Base-by-base conservation (phyloP, 2,888 invertebrate genomes). In the Heliothis peltigera region DNA sequence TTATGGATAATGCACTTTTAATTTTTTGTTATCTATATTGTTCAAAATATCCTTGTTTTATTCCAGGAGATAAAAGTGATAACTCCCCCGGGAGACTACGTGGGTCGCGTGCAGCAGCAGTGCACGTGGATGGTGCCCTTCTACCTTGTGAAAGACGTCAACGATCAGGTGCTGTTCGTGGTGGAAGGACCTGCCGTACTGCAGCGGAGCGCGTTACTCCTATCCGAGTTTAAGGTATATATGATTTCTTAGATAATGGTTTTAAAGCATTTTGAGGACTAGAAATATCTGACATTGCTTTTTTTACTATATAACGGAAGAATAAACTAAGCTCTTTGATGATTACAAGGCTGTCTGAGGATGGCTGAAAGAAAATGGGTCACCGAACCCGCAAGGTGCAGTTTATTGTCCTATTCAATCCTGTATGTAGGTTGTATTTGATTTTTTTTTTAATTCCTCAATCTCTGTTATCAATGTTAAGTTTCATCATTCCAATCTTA, bases 101-200 rank as follows among this genome's bases (percentile, higher is more conserved):
- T 97, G 15, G 98, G 98, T 0, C 95, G 96, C 5, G 94, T 98
- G 42, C 96, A 96, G 66, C 97, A 98, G 86, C 96, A 96, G 63
- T 97, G 97, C 82, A 96, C 96, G 1, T 90, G 97, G 74, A 91
- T 97, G 55, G 95, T 95, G 15, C 96, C 97, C 0, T 95, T 96
- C 81, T 98, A 97, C 90, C 94, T 95, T 15, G 96, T 98, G 49
- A 95, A 96, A 68, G 96, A 98, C 82, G 95, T 95, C 0, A 89
- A 92, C 4, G 96, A 96, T 15, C 95, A 96, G 66, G 93, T 96
- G 22, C 87, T 98, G 1, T 97, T 96, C 84, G 94, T 96, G 61
- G 96, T 98, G 51, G 96, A 97, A 81, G 98, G 98, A 0, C 97
- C 98, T 4, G 95, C 95, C n/a, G 95, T 95, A 64, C 62, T 92